Evolutionary conservation across 2,888 invertebrate genomes (phyloP).

Genomic region (Ceramica pisi): DNA sequence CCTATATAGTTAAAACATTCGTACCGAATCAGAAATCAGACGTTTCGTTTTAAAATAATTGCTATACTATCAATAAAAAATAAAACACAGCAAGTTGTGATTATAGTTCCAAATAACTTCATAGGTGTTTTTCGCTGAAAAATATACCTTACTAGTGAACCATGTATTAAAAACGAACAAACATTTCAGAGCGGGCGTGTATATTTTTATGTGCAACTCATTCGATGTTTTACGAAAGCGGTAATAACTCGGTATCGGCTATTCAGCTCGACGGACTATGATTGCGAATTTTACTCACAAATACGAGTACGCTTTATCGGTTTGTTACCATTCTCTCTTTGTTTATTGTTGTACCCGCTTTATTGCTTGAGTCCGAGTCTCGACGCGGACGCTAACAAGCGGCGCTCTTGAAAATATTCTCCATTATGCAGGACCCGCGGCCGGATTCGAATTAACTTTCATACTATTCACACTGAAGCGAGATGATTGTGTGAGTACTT

Average conservation of each 20-base stretch:
- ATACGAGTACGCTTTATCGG: slow-evolving; percentile 79
- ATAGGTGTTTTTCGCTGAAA: slow-evolving; percentile 13
- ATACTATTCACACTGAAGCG: slow-evolving; percentile 78
- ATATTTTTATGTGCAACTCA: slow-evolving; percentile 63
- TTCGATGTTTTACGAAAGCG: slow-evolving; percentile 71
- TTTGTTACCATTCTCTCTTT: slow-evolving; percentile 79
- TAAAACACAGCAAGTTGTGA: slow-evolving; percentile 14
- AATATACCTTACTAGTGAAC: slow-evolving; percentile 16
- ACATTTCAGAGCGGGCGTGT: slow-evolving; percentile 42
- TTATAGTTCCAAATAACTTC: slow-evolving; percentile 19
- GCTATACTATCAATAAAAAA: neutral
- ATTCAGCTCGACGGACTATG: slow-evolving; percentile 74
- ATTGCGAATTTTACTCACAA: slow-evolving; percentile 84
- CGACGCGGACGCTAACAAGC: slow-evolving; percentile 82
- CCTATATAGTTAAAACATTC: neutral
- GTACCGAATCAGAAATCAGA: neutral
- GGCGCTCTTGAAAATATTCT: slow-evolving; percentile 76
- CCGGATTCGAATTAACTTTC: slow-evolving; percentile 77
- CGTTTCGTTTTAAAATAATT: neutral
- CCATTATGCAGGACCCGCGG: slow-evolving; percentile 77
- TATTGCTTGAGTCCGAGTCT: slow-evolving; percentile 75
- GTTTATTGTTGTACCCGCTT: slow-evolving; percentile 77
- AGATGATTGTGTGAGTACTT: slow-evolving; percentile 82
- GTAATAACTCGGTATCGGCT: slow-evolving; percentile 79
- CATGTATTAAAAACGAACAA: slow-evolving; percentile 25